phyloP scores from a whole-genome alignment of 2,113 vertebrate genomes.

The Leptobrachium ailaonicum region DNA sequence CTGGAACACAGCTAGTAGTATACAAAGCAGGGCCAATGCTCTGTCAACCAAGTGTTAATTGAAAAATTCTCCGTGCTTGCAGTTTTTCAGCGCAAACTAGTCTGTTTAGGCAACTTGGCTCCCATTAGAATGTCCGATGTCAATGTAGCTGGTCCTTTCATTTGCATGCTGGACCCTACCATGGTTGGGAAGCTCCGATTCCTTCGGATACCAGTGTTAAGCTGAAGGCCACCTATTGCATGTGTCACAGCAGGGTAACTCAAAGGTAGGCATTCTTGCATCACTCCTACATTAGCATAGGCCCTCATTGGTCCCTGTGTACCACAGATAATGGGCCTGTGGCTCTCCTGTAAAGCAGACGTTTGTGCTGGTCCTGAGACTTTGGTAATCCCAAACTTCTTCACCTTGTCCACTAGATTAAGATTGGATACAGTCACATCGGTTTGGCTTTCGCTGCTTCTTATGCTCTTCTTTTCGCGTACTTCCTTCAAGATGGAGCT shows the following conservation, averaged over 20 bases:
- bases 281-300: conserved; percentile 70
- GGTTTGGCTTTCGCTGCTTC: conserved; percentile 81
- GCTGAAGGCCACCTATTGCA: conserved; percentile 77
- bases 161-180: conserved; percentile 96
- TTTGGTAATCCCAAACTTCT: conserved; percentile 80
- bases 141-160: conserved; percentile 81
- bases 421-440: conserved; percentile 88
- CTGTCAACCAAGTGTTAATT: no score
- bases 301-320: conserved; percentile 76
- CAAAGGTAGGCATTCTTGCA: conserved; percentile 63
- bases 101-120: conserved; percentile 73
- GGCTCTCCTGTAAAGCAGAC: conserved; percentile 63
- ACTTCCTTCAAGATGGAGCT: conserved; percentile 91
- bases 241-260: conserved; percentile 66
- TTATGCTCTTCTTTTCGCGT: conserved; percentile 74
- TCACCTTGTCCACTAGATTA: conserved; percentile 92
- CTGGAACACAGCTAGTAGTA: background rate
- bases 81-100: conserved; percentile 69
- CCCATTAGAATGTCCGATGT: conserved; percentile 82
- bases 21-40: background rate
- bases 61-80: background rate
- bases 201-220: conserved; percentile 84
- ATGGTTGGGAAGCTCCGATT: conserved; percentile 94
- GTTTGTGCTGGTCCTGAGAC: conserved; percentile 65
- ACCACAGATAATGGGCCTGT: conserved; percentile 74